Conservation (phyloP, 2,888 invertebrate genomes). For the Synanthedon tipuliformis region DNA sequence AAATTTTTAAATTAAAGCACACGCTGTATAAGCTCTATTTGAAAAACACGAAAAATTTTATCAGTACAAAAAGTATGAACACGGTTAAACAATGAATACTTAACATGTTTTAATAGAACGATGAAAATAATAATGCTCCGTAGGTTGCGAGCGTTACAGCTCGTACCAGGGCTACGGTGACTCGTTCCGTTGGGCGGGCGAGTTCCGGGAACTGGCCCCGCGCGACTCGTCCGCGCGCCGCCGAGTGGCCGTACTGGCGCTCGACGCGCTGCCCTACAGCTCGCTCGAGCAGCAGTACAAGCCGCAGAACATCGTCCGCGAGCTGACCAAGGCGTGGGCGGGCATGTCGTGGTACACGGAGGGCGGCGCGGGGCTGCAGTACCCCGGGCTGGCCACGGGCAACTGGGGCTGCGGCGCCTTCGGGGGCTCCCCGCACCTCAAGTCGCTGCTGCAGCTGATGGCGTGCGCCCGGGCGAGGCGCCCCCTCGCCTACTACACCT, state of each 20-base stretch:
- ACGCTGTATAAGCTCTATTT: conserved; percentile 2
- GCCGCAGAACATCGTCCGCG: conserved; percentile 75
- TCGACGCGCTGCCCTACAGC: conserved; percentile 85
- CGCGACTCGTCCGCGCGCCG: conserved; percentile 76
- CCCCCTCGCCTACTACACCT: conserved; percentile 87
- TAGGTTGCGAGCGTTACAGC: conserved; percentile 84
- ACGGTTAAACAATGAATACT: background rate
- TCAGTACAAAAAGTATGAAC: background rate
- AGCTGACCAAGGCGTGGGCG: conserved; percentile 88
- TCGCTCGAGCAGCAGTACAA: conserved; percentile 66
- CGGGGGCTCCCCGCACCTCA: conserved; percentile 78
- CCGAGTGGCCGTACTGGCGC: conserved; percentile 82
- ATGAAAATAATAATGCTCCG: background rate
- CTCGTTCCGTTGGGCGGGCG: conserved; percentile 82
- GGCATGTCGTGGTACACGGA: conserved; percentile 71
- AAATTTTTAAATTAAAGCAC: too few relatives aligned
- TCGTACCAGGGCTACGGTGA: conserved; percentile 85
- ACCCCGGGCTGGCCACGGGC: conserved; percentile 84
- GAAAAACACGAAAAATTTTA: too few relatives aligned
- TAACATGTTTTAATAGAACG: conserved; percentile 1
- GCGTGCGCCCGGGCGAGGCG: conserved; percentile 70
- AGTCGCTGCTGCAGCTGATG: conserved; percentile 82
- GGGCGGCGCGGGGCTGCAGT: conserved; percentile 31
- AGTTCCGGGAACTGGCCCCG: conserved; percentile 77
- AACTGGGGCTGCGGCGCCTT: conserved; percentile 97